Percentiles rank a stretch among this genome's conserved stretches.
Evolutionary conservation across 2,797 vertebrate genomes (phyloP).

Genomic region (Pseudochromis fuscus): DNA sequence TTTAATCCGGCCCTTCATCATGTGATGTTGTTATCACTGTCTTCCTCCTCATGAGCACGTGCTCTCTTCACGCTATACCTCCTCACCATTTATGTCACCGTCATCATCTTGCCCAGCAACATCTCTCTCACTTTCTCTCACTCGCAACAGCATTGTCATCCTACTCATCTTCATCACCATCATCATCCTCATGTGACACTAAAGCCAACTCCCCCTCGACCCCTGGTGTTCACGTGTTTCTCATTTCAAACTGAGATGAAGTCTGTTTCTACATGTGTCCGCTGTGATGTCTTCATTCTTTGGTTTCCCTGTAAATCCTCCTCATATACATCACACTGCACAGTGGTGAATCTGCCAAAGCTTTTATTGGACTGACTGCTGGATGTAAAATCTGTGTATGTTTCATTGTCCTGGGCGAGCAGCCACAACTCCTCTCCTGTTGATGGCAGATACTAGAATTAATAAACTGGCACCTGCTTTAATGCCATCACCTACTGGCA

Average conservation of each 20-base stretch:
- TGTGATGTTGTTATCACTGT: not conserved
- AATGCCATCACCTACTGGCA: conserved; percentile 12
- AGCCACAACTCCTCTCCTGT: conserved; percentile 8
- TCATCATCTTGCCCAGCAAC: not conserved
- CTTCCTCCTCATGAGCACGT: not conserved
- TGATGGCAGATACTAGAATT: not conserved
- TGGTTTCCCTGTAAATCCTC: not conserved
- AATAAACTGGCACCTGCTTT: not conserved
- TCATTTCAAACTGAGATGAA: not conserved
- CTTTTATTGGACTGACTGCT: no score
- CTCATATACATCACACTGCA: not conserved
- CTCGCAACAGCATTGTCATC: not conserved
- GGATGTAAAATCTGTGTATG: not conserved
- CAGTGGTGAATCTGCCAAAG: not conserved
- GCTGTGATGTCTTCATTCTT: no score
- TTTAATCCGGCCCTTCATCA: conserved; percentile 1
- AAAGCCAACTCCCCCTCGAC: not conserved
- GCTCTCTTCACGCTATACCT: not conserved
- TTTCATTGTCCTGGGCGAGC: not conserved
- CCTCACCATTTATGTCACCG: not conserved
- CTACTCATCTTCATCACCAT: not conserved
- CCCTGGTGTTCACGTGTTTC: not conserved
- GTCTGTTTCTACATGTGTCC: not conserved
- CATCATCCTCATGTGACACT: not conserved
- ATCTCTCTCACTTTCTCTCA: not conserved